Conservation (phyloP, 2,888 invertebrate species). For the Fragum whitleyi region DNA sequence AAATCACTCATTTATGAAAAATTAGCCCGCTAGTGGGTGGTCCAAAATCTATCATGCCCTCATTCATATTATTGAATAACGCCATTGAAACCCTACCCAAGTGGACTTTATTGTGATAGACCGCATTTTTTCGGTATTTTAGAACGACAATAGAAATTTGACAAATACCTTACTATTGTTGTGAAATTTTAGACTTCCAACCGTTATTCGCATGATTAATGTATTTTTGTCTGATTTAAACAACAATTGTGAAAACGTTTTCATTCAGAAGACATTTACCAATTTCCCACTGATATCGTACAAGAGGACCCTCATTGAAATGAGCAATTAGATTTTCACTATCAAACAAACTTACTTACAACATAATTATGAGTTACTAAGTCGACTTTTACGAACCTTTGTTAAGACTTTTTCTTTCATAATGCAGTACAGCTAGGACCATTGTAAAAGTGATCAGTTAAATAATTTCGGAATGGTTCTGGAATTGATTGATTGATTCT, state of each 20-base stretch:
- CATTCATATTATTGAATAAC: constrained; percentile 1
- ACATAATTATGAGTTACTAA: too few species aligned
- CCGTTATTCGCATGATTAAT: constrained; percentile 3
- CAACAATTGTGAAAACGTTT: neutral
- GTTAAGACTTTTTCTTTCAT: too few species aligned
- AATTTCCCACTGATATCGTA: too few species aligned
- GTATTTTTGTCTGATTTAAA: neutral
- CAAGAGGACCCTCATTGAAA: too few species aligned
- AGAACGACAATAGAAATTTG: constrained; percentile 4
- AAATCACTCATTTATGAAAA: neutral
- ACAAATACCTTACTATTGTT: constrained; percentile 20
- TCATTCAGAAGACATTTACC: too few species aligned
- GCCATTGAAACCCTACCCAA: constrained; percentile 4
- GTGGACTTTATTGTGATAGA: neutral
- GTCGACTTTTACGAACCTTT: too few species aligned
- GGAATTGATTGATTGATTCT: too few species aligned
- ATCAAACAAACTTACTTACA: too few species aligned
- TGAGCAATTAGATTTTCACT: too few species aligned
- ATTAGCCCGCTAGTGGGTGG: neutral
- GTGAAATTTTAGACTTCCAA: constrained; percentile 2
- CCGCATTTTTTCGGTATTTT: constrained; percentile 16
- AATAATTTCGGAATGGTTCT: too few species aligned
- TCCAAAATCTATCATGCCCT: constrained; percentile 9
- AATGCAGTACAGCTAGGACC: too few species aligned
- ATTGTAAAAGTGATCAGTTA: too few species aligned